Evolutionary conservation across 2,113 vertebrate genomes (phyloP).

Genomic region (Neodontobutis hainanensis): DNA sequence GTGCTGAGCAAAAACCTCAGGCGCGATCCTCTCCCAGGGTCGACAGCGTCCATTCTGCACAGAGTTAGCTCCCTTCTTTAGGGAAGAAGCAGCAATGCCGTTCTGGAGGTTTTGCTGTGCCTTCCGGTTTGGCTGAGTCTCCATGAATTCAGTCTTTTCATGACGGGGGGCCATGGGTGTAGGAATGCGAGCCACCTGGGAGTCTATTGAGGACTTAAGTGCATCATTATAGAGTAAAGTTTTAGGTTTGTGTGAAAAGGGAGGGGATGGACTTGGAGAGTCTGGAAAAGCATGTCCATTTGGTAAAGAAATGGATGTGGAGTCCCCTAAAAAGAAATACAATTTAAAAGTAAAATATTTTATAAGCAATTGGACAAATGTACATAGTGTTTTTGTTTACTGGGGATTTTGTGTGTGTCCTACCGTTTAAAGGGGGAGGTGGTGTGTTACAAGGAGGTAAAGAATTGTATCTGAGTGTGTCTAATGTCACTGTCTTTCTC

Average conservation of each 20-base stretch:
- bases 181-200: constrained; percentile 63
- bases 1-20: constrained; percentile 94
- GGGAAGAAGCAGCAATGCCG: constrained; percentile 65
- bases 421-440: constrained; percentile 77
- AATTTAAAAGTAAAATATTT: not conserved
- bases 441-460: constrained; percentile 81
- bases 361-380: not conserved
- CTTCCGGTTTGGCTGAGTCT: constrained; percentile 79
- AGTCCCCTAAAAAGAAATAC: constrained; percentile 50
- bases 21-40: constrained; percentile 90
- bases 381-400: not conserved
- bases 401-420: constrained; percentile 49
- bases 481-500: constrained; percentile 85
- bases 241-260: constrained; percentile 67
- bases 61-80: constrained; percentile 81
- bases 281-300: constrained; percentile 64
- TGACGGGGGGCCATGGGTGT: constrained; percentile 37
- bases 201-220: constrained; percentile 76
- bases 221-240: constrained; percentile 69
- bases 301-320: constrained; percentile 44
- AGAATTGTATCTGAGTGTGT: constrained; percentile 83
- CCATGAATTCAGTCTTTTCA: constrained; percentile 78
- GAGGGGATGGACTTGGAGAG: constrained; percentile 77
- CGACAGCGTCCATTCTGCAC: constrained; percentile 86
- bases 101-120: constrained; percentile 79